Evolutionary conservation across 2,113 vertebrate species (phyloP), one percentile per base, ranked within the genome.

Genomic region (Prietella phreatophila): DNA sequence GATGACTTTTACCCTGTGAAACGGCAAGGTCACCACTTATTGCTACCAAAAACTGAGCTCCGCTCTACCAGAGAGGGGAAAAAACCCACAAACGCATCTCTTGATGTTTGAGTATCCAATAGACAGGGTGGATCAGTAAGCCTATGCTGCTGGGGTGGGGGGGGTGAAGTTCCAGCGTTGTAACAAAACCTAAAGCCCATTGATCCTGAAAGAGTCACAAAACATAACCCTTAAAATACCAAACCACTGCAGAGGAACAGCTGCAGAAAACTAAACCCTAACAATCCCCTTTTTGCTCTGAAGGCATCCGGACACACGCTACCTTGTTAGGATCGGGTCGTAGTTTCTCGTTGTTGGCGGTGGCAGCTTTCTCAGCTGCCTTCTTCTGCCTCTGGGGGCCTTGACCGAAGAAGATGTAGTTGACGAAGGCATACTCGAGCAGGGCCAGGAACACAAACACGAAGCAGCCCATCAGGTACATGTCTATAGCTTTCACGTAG

Each of bases 381-480:
- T 97, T 99, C 96, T 99, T 99, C 94, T 99, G 98, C n/a, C 98
- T 95, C 85, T 99, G 98, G 25, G 98, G 98, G 50, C 98, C 98
- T 92, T 98, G 97, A 90, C 98, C 98, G 87, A 99, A 99, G 95
- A 99, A 99, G 94, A 99, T 99, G 95, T 99, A 99, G 96, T 99
- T 99, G 95, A 99, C 98, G 86, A 99, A 95, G 58, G 98, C 98
- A 53, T 99, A 99, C 90, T 99, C 98, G 94, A 99, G 95, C 88
- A 99, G 95, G 86, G 98, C 98, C 96, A 99, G 96, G 94, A 99
- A 99, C 84, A 99, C 98, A 83, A 99, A 99, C 86, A 99, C 98
- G 92, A 99, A 99, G 94, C 98, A 99, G 80, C 98, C 97, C 98
- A 99, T 99, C 86, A 99, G 97, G 95, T 99, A 99, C 98, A 99